These are phyloP conservation scores for Lochmaea capreae DNA, from an alignment of 2,888 invertebrate species.

Conservation along the genomic window DNA sequence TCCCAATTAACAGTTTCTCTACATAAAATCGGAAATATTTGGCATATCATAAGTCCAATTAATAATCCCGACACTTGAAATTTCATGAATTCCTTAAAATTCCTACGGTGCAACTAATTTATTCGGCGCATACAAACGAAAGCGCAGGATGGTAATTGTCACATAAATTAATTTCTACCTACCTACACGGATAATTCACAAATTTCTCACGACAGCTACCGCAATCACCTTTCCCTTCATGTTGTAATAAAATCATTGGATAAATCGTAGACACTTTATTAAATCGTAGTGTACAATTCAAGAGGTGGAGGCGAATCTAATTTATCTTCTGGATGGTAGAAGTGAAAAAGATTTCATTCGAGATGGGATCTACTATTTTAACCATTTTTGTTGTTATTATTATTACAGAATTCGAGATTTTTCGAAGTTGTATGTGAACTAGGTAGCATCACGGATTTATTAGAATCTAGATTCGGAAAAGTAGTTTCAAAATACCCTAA, in stretches of 20 bases:
- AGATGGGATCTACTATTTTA: not conserved
- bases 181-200: constrained; percentile 35
- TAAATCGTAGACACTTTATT: constrained; percentile 42
- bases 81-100: constrained; percentile 29
- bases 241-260: constrained; percentile 35
- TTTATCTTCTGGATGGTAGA: not conserved
- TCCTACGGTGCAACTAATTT: constrained; percentile 19
- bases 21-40: constrained; percentile 5
- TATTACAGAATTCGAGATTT: no score
- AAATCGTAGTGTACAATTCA: constrained; percentile 34
- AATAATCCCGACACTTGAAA: constrained; percentile 28
- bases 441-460: no score
- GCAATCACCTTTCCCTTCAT: constrained; percentile 34
- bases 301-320: constrained; percentile 35
- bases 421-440: no score
- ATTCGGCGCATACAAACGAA: constrained; percentile 13
- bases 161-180: constrained; percentile 38
- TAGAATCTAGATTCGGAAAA: no score
- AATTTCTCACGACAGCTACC: constrained; percentile 33
- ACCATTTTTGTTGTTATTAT: no score
- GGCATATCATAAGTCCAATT: constrained; percentile 20
- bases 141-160: constrained; percentile 34
- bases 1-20: constrained; percentile 23
- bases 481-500: no score
- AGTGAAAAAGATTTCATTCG: not conserved